A percentile compares a stretch with the other conserved stretches of the same genome.
These are phyloP conservation scores for Harlomillsia oculata DNA, from an alignment of 1,140 invertebrate genomes.

Conservation along the genomic window DNA sequence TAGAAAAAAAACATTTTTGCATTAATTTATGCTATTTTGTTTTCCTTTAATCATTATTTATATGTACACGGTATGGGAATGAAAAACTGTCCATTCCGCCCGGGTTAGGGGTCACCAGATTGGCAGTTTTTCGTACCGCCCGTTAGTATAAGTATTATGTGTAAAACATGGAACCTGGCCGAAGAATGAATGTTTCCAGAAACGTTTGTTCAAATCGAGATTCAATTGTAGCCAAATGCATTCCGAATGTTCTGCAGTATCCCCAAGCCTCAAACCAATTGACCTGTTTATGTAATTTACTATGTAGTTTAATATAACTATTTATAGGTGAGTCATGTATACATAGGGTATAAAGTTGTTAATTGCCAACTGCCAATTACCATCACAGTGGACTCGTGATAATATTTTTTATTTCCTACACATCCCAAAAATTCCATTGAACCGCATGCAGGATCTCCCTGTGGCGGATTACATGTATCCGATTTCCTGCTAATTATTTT, in stretches of 20 bases:
- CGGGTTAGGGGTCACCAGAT: no score
- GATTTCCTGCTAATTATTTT: no score
- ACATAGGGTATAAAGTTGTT: no score
- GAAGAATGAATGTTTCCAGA: constrained; percentile 17
- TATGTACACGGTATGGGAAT: no score
- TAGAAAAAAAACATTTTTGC: neutral
- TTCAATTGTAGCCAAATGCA: constrained; percentile 20
- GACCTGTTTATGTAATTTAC: constrained; percentile 2
- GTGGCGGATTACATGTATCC: neutral
- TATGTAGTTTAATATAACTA: neutral
- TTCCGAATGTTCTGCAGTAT: constrained; percentile 5
- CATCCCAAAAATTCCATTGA: constrained; percentile 19
- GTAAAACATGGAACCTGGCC: no score
- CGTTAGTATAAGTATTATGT: no score
- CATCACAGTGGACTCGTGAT: constrained; percentile 12
- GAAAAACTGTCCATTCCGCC: no score
- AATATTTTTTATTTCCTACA: constrained; percentile 20
- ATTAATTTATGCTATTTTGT: no score
- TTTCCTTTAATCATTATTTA: no score
- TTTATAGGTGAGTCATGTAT: no score
- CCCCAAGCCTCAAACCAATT: constrained; percentile 28
- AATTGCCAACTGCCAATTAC: neutral
- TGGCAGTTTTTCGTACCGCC: no score
- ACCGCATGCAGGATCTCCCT: neutral
- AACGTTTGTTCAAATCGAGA: constrained; percentile 16